Conservation (phyloP, 1,140 invertebrate genomes). For the Monomorium pharaonis region DNA sequence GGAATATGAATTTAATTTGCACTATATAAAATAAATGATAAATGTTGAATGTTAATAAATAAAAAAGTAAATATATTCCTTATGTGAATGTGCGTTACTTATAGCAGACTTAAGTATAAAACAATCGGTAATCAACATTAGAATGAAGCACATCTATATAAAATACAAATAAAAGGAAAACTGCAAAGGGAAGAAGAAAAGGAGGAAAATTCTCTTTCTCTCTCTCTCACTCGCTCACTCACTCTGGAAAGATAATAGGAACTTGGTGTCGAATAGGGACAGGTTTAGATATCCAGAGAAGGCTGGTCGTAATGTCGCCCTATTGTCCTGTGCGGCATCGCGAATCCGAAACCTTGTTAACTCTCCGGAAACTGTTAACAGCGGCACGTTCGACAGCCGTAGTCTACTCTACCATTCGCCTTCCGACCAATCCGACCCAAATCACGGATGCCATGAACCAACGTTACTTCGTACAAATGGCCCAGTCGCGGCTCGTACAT, state of each 20-base stretch:
- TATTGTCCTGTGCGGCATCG: slow-evolving; percentile 74
- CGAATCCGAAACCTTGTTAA: slow-evolving; percentile 78
- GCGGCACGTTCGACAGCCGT: slow-evolving; percentile 71
- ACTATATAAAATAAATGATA: neutral
- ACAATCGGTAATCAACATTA: too few relatives aligned
- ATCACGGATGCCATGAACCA: slow-evolving; percentile 59
- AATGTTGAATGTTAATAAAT: neutral
- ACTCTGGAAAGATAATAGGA: slow-evolving; percentile 23
- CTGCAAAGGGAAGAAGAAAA: neutral
- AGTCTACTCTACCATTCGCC: slow-evolving; percentile 47
- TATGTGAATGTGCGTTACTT: too few relatives aligned
- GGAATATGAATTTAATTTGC: neutral
- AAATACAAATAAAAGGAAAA: neutral
- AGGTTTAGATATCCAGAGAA: slow-evolving; percentile 67
- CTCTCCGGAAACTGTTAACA: slow-evolving; percentile 80
- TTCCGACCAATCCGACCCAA: slow-evolving; percentile 62
- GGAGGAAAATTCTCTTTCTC: neutral
- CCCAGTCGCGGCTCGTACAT: slow-evolving; percentile 51
- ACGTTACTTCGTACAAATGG: slow-evolving; percentile 70
- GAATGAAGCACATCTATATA: neutral
- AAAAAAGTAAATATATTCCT: neutral
- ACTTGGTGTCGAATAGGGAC: slow-evolving; percentile 42
- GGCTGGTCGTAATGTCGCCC: slow-evolving; percentile 73
- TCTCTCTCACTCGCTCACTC: too few relatives aligned
- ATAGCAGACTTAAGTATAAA: too few relatives aligned